Percentiles rank a stretch among this genome's conserved stretches.
Evolutionary conservation across 2,113 vertebrate genomes (phyloP).

Genomic region (Zapornia atra): DNA sequence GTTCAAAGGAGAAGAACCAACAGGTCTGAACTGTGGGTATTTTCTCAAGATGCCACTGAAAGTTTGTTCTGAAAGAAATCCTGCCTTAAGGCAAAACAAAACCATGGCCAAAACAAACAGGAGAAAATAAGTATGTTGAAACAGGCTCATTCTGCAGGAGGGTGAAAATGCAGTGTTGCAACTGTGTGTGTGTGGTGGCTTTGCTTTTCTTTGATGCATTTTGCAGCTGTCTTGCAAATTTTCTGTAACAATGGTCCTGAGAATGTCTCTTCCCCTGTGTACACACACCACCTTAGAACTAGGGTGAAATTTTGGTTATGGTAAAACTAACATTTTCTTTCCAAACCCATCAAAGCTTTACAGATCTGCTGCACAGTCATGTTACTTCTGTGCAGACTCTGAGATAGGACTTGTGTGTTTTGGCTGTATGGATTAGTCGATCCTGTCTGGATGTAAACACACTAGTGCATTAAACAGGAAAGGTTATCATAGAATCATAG

Average conservation of each 20-base stretch:
- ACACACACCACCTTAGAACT: neutral
- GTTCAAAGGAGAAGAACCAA: neutral
- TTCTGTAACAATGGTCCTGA: neutral
- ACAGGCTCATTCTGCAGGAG: neutral
- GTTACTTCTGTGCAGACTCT: neutral
- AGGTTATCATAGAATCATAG: too few relatives aligned
- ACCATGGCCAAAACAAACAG: neutral
- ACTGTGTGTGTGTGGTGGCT: neutral
- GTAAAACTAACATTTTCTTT: neutral
- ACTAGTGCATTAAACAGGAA: neutral
- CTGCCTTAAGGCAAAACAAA: neutral
- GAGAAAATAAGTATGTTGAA: neutral
- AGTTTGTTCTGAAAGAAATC: neutral
- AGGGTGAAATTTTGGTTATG: neutral
- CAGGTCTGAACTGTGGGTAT: neutral
- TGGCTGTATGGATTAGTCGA: neutral
- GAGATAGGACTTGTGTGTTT: neutral
- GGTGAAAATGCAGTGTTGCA: neutral
- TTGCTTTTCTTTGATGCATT: neutral
- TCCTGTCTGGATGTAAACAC: neutral
- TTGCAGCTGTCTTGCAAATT: neutral
- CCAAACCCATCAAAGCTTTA: neutral
- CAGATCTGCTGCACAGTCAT: neutral
- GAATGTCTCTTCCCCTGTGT: neutral
- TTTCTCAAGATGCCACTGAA: neutral